A percentile compares a stretch with the other conserved stretches of the same genome.
Evolutionary conservation across 2,888 invertebrate genomes (phyloP).

Genomic region (Oscheius sp.): DNA sequence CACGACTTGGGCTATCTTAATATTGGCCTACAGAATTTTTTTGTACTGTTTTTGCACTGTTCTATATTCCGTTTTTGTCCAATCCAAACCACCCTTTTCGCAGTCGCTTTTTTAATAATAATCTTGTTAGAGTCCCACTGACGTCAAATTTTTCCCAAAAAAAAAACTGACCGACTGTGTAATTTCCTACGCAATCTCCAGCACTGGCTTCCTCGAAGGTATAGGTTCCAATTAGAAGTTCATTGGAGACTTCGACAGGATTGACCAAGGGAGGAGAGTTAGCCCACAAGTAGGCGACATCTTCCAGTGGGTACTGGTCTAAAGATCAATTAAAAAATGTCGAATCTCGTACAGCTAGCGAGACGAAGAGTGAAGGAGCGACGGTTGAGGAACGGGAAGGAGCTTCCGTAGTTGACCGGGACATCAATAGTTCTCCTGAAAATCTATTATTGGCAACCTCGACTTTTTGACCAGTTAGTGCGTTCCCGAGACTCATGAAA

Average conservation of each 20-base stretch:
- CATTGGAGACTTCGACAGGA: conserved; percentile 66
- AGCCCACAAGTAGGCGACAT: conserved; percentile 72
- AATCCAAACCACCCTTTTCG: too few species aligned
- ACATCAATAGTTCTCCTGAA: conserved; percentile 54
- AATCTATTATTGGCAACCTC: background rate
- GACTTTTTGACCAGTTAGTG: background rate
- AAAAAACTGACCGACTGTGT: conserved; percentile 59
- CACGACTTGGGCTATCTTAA: too few species aligned
- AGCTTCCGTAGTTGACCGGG: conserved; percentile 49
- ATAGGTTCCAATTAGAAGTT: conserved; percentile 58
- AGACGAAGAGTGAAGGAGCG: conserved; percentile 55
- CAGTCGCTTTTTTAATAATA: too few species aligned
- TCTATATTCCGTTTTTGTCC: too few species aligned
- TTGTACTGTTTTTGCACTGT: too few species aligned
- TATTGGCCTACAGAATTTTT: too few species aligned
- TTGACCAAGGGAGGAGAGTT: conserved; percentile 70
- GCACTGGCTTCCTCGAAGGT: conserved; percentile 60
- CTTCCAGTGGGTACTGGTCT: conserved; percentile 66
- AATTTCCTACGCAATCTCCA: conserved; percentile 71
- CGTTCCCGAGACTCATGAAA: conserved; percentile 1
- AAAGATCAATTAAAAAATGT: background rate
- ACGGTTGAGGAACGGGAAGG: conserved; percentile 59
- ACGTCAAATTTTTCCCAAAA: too few species aligned
- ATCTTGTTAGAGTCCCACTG: too few species aligned
- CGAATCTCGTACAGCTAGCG: conserved; percentile 51